Conservation (phyloP, 2,797 vertebrate species). For the Fistularia tabacaria region DNA sequence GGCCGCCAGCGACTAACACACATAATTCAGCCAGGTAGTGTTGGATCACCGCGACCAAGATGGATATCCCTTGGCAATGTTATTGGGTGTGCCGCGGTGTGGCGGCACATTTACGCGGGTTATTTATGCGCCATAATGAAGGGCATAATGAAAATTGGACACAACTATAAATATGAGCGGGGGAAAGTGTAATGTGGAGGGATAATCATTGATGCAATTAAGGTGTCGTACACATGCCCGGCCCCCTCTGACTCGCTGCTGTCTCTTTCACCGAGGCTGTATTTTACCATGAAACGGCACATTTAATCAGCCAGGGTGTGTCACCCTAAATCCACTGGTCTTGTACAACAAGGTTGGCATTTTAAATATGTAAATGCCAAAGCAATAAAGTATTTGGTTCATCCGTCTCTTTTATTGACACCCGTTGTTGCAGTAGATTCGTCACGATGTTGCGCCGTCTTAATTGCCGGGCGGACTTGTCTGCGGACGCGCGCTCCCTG, state of each 20-base stretch:
- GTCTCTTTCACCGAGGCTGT: slow-evolving; percentile 46
- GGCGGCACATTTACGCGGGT: slow-evolving; percentile 75
- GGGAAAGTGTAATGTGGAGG: slow-evolving; percentile 61
- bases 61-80: slow-evolving; percentile 75
- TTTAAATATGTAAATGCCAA: slow-evolving; percentile 64
- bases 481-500: no score
- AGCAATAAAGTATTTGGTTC: slow-evolving; percentile 51
- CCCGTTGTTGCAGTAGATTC: slow-evolving; percentile 22
- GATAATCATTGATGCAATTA: slow-evolving; percentile 80
- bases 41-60: slow-evolving; percentile 73
- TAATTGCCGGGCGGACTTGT: slow-evolving; percentile 23
- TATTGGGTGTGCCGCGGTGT: slow-evolving; percentile 63
- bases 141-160: slow-evolving; percentile 83
- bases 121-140: slow-evolving; percentile 83
- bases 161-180: slow-evolving; percentile 79
- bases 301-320: slow-evolving; percentile 57
- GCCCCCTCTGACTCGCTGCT: slow-evolving; percentile 53
- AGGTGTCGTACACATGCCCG: slow-evolving; percentile 67
- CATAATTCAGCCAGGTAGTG: slow-evolving; percentile 80
- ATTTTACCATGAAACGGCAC: slow-evolving; percentile 63
- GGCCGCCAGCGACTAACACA: slow-evolving; percentile 66
- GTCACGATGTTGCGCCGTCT: slow-evolving; percentile 26
- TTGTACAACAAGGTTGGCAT: slow-evolving; percentile 45
- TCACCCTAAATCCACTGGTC: slow-evolving; percentile 54
- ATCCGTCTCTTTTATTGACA: slow-evolving; percentile 54